Percentiles rank a stretch among this genome's conserved stretches.
Evolutionary conservation across 64 coral and sea anemone genomes (phyloP).

Genomic region (Pocillopora damicornis): DNA sequence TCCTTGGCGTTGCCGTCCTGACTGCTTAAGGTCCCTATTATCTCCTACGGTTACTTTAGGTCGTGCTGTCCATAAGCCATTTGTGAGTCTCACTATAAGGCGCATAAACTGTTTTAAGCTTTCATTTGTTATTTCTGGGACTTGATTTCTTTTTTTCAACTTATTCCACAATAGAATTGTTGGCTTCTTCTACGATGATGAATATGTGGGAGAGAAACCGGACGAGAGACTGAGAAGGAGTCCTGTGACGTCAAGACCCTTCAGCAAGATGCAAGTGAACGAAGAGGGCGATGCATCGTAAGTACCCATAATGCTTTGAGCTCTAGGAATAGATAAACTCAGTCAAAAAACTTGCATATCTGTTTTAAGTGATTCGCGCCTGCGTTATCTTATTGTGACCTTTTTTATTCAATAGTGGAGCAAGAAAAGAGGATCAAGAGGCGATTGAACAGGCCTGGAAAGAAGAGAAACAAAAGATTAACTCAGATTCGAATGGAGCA

Average conservation of each 20-base stretch:
- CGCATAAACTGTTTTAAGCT: too few species aligned
- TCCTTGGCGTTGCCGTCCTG: too few species aligned
- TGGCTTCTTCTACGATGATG: slow-evolving; percentile 91
- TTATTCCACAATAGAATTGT: slow-evolving; percentile 34
- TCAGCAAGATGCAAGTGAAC: slow-evolving; percentile 40
- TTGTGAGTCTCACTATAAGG: background rate
- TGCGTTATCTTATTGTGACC: too few species aligned
- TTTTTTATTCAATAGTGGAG: slow-evolving; percentile 1
- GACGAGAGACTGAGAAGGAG: slow-evolving; percentile 75
- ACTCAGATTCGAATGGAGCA: slow-evolving; percentile 26
- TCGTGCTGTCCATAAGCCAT: too few species aligned
- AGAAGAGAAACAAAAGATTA: slow-evolving; percentile 40
- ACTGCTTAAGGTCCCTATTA: too few species aligned
- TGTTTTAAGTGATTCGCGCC: too few species aligned
- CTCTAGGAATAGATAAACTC: background rate
- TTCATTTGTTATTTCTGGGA: background rate
- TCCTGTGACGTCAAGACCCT: slow-evolving; percentile 84
- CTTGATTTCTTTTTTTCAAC: background rate
- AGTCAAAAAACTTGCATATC: too few species aligned
- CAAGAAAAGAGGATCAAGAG: slow-evolving; percentile 52
- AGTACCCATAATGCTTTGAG: background rate
- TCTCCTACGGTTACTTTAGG: too few species aligned
- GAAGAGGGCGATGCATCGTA: slow-evolving; percentile 17
- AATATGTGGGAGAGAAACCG: slow-evolving; percentile 85
- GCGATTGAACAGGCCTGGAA: slow-evolving; percentile 53